These are phyloP conservation scores for Ophiothrix spiculata DNA, from an alignment of 35 echinoderm and acorn worm species.

Conservation along the genomic window DNA sequence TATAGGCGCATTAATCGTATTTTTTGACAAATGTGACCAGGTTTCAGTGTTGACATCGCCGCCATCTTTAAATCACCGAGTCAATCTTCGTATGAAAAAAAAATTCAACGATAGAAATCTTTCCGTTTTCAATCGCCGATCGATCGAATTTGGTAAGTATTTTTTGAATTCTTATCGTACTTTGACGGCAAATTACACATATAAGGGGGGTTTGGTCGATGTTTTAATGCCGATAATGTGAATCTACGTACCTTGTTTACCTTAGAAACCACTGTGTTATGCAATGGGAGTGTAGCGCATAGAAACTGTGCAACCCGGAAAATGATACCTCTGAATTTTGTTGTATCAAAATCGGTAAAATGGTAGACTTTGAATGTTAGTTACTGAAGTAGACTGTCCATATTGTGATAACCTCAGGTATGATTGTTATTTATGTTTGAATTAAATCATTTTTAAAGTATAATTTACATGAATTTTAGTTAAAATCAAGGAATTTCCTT, in stretches of 20 bases:
- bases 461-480: not conserved
- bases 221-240: not conserved
- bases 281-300: not conserved
- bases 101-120: not conserved
- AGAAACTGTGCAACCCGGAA: not conserved
- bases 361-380: not conserved
- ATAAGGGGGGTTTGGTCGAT: not conserved
- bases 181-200: not conserved
- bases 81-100: not conserved
- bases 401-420: not conserved
- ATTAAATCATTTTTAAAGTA: not conserved
- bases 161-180: not conserved
- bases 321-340: not conserved
- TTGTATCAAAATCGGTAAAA: not conserved
- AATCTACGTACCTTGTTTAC: not conserved
- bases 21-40: not conserved
- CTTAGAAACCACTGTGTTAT: not conserved
- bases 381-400: not conserved
- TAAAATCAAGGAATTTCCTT: not conserved
- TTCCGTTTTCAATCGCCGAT: not conserved
- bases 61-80: not conserved
- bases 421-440: not conserved
- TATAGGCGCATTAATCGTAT: not conserved
- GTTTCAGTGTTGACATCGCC: not conserved
- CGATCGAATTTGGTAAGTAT: not conserved